These are phyloP conservation scores for Octopus sinensis DNA, from an alignment of 1,140 invertebrate species.

Conservation along the genomic window DNA sequence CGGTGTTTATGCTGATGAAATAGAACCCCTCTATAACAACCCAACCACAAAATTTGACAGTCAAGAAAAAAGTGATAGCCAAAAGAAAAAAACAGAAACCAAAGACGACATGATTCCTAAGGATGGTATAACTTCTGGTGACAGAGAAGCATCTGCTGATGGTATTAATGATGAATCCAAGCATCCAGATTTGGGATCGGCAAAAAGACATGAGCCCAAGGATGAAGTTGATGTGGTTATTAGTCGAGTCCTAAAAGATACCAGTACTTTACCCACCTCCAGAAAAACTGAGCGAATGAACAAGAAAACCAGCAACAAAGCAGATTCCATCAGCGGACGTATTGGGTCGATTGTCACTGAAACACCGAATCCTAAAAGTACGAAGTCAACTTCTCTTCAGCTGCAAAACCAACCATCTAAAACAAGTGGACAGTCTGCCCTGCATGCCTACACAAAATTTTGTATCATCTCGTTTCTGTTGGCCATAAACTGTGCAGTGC, in stretches of 20 bases:
- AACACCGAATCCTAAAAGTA: background rate
- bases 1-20: background rate
- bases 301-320: background rate
- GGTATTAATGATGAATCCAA: background rate
- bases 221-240: background rate
- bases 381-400: background rate
- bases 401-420: background rate
- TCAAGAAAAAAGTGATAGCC: background rate
- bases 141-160: background rate
- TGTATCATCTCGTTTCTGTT: background rate
- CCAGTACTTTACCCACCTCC: background rate
- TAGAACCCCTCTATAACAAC: background rate
- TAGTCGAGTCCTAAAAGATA: background rate
- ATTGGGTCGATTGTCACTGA: background rate
- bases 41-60: background rate
- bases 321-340: background rate
- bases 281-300: background rate
- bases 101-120: background rate
- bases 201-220: background rate
- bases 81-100: background rate
- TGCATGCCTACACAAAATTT: background rate
- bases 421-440: background rate
- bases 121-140: background rate
- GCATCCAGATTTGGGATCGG: background rate
- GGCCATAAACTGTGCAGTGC: background rate